Evolutionary conservation across 2,797 vertebrate genomes (phyloP).

Genomic region (Varecia variegata): DNA sequence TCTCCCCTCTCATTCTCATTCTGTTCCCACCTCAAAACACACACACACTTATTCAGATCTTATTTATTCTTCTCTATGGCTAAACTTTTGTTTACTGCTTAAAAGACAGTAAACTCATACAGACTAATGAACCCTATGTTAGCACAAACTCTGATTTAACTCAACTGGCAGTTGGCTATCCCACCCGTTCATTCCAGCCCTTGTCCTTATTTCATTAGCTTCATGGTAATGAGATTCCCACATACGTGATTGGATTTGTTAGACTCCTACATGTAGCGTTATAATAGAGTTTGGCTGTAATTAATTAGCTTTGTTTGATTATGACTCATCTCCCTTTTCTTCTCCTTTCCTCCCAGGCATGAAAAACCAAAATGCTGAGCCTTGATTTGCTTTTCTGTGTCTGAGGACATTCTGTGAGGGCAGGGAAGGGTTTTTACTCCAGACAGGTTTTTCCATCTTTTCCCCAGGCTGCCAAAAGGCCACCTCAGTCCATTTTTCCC

Average conservation of each 20-base stretch:
- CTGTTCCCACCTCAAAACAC: background rate
- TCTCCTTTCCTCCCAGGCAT: background rate
- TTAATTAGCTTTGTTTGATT: constrained; percentile 55
- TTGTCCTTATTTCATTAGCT: constrained; percentile 39
- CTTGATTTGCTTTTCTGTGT: background rate
- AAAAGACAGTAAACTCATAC: background rate
- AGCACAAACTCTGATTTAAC: background rate
- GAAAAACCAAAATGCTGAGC: background rate
- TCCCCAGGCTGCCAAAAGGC: background rate
- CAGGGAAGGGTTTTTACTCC: background rate
- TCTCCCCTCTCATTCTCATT: background rate
- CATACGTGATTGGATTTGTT: background rate
- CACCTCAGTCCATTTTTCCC: background rate
- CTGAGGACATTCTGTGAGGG: background rate
- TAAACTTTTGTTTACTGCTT: background rate
- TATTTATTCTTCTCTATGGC: background rate
- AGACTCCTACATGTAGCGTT: constrained; percentile 27
- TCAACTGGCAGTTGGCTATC: background rate
- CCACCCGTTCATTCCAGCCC: background rate
- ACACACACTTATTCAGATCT: background rate
- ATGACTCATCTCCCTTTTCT: constrained; percentile 27
- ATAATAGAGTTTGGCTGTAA: constrained; percentile 21
- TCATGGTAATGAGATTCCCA: constrained; percentile 1
- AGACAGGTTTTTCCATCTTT: background rate
- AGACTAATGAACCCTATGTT: background rate